Percentiles rank a stretch among this genome's conserved stretches.
phyloP scores from a whole-genome alignment of 2,797 vertebrate species.

The Urophycis tenuis region DNA sequence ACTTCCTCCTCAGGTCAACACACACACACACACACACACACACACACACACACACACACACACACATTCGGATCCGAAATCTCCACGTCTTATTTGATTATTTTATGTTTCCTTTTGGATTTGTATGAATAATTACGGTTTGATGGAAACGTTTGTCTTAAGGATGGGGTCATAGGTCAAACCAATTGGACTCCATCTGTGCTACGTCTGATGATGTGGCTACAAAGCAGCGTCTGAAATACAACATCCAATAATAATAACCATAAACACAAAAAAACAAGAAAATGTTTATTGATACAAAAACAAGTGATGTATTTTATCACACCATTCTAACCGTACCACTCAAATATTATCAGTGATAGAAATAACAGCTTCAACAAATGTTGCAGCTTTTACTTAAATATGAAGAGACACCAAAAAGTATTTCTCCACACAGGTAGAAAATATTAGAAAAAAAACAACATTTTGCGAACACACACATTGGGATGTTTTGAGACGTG shows the following conservation, averaged over 20 bases:
- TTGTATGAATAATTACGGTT: background rate
- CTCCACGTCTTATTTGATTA: background rate
- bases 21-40: too few species aligned
- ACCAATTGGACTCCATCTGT: too few species aligned
- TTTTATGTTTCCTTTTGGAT: too few species aligned
- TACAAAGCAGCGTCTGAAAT: too few species aligned
- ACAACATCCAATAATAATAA: too few species aligned
- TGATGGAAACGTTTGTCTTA: too few species aligned
- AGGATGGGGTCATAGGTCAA: background rate
- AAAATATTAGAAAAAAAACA: background rate
- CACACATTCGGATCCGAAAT: too few species aligned
- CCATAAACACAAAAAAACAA: too few species aligned
- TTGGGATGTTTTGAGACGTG: constrained; percentile 15
- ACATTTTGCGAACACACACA: background rate
- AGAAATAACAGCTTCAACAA: background rate
- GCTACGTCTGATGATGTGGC: too few species aligned
- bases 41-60: too few species aligned
- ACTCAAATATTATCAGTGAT: background rate
- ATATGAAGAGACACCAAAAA: background rate
- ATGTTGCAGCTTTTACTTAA: background rate
- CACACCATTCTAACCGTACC: background rate
- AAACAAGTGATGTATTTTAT: too few species aligned
- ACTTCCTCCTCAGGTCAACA: too few species aligned
- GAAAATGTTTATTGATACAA: background rate
- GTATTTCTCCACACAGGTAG: background rate